Base-by-base conservation (phyloP, 1,140 invertebrate genomes). In the Tetraneura akinire region DNA sequence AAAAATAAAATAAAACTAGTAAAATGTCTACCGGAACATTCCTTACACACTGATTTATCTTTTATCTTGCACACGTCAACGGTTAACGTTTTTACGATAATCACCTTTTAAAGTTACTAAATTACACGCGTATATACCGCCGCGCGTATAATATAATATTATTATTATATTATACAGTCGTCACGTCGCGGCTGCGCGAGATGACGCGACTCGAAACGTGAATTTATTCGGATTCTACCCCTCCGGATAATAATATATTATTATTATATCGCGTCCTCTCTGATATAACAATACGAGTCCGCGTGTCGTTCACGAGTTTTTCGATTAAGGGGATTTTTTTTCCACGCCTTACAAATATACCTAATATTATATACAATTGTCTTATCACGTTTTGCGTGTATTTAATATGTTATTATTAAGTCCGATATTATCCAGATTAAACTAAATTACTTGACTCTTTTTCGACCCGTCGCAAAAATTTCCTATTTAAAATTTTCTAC, bases 101-200 rank as follows among this genome's bases (percentile, higher is more conserved):
- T 76, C 71, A 57, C 71, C 71, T 76, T 76, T 57, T 76, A 78
- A 78, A 78, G 37, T 60, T 78, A 60, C 74, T 78, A 78, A 78
- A 78, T 78, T 78, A 78, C 74, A 26, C 16, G 68, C 32, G 62
- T n/a, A n/a, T n/a, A n/a, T n/a, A 1, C 16, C 29, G 29, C 18
- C 3, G 32, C 32, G 32, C 32, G 32, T 37, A 37, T 8, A 37
- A 4, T 37, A 37, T 37, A n/a, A n/a, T 37, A 37, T 37, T 37
- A 18, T 6, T 37, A 8, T 37, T 37, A 37, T 37, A 37, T 37
- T 37, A 37, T 49, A 37, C n/a, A 42, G 53, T 76, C 37, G 73
- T 76, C 73, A 76, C 73, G 53, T 60, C 70, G 37, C 70, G 37
- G 9, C 21, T 2, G 66, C 10, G 64, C 64, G 64, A 32, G 32